Evolutionary conservation across 2,888 invertebrate genomes (phyloP), one percentile per base, ranked within the genome.

Genomic region (Drosophila pegasa): DNA sequence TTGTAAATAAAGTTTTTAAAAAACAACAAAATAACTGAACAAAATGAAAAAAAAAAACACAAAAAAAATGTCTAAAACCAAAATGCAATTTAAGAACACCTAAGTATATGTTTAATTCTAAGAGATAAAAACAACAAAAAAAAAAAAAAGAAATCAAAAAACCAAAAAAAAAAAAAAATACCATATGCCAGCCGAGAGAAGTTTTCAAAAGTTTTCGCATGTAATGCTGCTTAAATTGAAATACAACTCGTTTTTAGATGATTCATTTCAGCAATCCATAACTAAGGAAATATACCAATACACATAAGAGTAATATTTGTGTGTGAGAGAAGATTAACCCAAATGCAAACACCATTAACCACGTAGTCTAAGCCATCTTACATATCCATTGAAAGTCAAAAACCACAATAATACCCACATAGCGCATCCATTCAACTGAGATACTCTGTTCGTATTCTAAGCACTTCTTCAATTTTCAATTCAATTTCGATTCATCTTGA

Each of bases 1-100:
- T 78, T 85, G 85, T 85, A 85, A 85, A 85, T 85, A 85, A 73
- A 87, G 88, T 85, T 84, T 85, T 88, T 63, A 76, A 80, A 80
- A 81, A 79, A 80, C 78, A 47, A 51, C 45, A 43, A 51, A 27
- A 35, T 52, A 37, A 31, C 27, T 38, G 1, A 78, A 78, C 63
- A 48, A 55, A 66, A 69, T 66, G 22, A 37, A 50, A 37, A n/a
- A n/a, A n/a, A n/a, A 56, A 52, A 43, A 48, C 27, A 45, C 22
- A 33, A 56, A 22, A 25, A 54, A 41, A 48, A 27, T 18, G 38
- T 38, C n/a, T n/a, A 43, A 58, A 69, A 54, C 18, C 20, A 61
- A 69, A 65, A 25, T 58, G 56, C 31, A 69, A 58, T 35, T 57
- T 71, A 69, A 65, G 54, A 68, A 58, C 57, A 60, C 55, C 62